phyloP scores from a whole-genome alignment of 2,113 vertebrate species.

The Ginglymostoma cirratum region DNA sequence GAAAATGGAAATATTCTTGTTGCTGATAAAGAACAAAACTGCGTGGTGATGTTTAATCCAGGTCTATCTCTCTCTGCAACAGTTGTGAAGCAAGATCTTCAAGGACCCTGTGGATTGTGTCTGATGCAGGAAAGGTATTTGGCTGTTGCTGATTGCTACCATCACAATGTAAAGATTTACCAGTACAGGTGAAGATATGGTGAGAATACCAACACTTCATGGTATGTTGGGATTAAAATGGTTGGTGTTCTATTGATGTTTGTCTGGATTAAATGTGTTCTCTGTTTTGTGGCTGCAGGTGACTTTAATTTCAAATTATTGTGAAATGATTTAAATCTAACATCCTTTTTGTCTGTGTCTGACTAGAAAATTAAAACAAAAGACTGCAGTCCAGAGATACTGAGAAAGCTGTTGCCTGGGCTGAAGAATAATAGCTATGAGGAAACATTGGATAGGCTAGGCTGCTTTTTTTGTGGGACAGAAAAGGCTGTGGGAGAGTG shows the following conservation, averaged over 20 bases:
- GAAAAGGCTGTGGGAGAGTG: background rate
- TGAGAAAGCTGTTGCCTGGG: background rate
- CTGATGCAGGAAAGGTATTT: slow-evolving; percentile 40
- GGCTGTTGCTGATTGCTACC: slow-evolving; percentile 41
- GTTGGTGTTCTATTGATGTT: background rate
- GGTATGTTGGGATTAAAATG: background rate
- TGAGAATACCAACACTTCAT: background rate
- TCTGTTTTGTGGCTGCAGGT: background rate
- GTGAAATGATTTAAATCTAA: background rate
- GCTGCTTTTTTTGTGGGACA: background rate
- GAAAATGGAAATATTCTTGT: slow-evolving; percentile 39
- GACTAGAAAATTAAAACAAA: background rate
- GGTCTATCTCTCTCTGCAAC: slow-evolving; percentile 39
- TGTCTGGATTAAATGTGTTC: background rate
- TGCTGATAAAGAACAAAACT: slow-evolving; percentile 37
- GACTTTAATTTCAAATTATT: background rate
- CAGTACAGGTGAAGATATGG: slow-evolving; percentile 38
- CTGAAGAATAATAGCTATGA: background rate
- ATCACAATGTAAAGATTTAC: slow-evolving; percentile 43
- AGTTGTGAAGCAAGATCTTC: slow-evolving; percentile 37
- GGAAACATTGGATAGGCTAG: background rate
- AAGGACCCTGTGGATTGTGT: slow-evolving; percentile 39
- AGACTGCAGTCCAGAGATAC: background rate
- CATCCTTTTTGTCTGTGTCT: background rate
- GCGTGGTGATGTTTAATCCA: slow-evolving; percentile 42